Conservation (phyloP, 2,888 invertebrate genomes). For the Lasioglossum pauxillum region DNA sequence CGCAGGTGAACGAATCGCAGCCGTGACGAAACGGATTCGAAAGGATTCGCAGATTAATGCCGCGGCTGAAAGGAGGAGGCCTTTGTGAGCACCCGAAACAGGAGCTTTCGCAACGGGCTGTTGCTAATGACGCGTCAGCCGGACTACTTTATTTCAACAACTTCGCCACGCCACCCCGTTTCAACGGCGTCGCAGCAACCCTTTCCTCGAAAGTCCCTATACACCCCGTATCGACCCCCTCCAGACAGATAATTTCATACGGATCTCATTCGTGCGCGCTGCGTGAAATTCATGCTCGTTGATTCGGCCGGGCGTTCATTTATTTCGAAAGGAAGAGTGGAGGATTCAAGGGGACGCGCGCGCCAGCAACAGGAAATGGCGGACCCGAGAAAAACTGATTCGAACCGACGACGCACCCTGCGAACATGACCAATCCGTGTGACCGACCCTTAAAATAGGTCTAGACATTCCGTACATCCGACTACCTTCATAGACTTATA, state of each 20-base stretch:
- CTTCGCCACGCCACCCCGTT: conserved; percentile 39
- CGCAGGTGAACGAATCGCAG: conserved; percentile 47
- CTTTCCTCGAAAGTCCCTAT: conserved; percentile 30
- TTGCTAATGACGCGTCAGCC: conserved; percentile 70
- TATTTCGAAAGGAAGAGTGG: conserved; percentile 39
- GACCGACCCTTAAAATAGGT: neutral
- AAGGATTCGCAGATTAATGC: conserved; percentile 45
- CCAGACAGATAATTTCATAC: conserved; percentile 65
- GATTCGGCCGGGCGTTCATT: conserved; percentile 48
- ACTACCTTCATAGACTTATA: too few relatives aligned
- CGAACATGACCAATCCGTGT: conserved; percentile 49
- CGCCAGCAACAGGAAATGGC: conserved; percentile 42
- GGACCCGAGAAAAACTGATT: conserved; percentile 68
- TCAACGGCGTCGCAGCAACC: conserved; percentile 38
- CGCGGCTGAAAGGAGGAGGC: conserved; percentile 29
- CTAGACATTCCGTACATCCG: too few relatives aligned
- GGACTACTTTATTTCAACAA: conserved; percentile 56
- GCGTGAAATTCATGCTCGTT: conserved; percentile 62
- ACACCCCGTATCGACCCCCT: conserved; percentile 16
- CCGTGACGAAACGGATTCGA: conserved; percentile 31
- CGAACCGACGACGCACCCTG: conserved; percentile 52
- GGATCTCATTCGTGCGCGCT: conserved; percentile 59
- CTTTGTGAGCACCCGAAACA: conserved; percentile 53
- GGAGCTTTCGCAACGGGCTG: conserved; percentile 52
- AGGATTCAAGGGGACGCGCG: conserved; percentile 1